Evolutionary conservation across 2,888 invertebrate genomes (phyloP).

Genomic region (Tetramorium bicarinatum): DNA sequence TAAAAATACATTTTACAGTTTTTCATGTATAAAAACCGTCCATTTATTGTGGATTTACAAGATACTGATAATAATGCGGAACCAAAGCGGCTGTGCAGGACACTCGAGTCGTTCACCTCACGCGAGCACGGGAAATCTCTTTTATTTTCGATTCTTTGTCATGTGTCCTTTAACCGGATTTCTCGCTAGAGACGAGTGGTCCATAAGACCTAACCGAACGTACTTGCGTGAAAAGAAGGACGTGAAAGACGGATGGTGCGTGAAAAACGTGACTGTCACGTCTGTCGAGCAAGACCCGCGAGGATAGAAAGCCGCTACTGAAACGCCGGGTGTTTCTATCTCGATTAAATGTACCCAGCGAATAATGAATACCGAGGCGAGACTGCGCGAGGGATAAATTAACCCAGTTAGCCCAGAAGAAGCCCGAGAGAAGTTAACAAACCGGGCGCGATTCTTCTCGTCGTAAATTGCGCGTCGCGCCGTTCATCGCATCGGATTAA

Average conservation of each 20-base stretch:
- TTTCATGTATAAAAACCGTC: neutral
- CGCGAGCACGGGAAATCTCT: slow-evolving; percentile 12
- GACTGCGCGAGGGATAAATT: slow-evolving; percentile 21
- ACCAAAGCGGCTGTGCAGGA: slow-evolving; percentile 27
- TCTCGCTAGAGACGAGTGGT: neutral
- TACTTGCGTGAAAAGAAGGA: neutral
- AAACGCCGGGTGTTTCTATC: neutral
- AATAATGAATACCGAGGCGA: slow-evolving; percentile 23
- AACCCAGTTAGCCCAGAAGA: slow-evolving; percentile 36
- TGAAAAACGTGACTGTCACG: slow-evolving; percentile 29
- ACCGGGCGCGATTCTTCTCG: slow-evolving; percentile 36
- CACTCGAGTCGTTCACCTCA: slow-evolving; percentile 42
- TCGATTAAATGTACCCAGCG: slow-evolving; percentile 32
- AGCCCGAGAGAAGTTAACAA: slow-evolving; percentile 41
- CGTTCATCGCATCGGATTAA: slow-evolving; percentile 27
- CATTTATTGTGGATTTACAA: slow-evolving; percentile 17
- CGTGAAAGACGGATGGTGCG: slow-evolving; percentile 25
- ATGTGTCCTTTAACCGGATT: slow-evolving; percentile 51
- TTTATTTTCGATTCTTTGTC: slow-evolving; percentile 43
- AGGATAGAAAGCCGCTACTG: neutral
- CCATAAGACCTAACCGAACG: slow-evolving; percentile 3
- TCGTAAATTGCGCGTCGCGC: slow-evolving; percentile 39
- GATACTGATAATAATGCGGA: slow-evolving; percentile 8
- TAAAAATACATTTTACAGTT: slow-evolving; percentile 7
- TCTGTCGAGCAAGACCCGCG: neutral